A percentile compares a stretch with the other conserved stretches of the same genome.
Evolutionary conservation across 2,888 invertebrate genomes (phyloP).

Genomic region (Trissoscelio sp.): DNA sequence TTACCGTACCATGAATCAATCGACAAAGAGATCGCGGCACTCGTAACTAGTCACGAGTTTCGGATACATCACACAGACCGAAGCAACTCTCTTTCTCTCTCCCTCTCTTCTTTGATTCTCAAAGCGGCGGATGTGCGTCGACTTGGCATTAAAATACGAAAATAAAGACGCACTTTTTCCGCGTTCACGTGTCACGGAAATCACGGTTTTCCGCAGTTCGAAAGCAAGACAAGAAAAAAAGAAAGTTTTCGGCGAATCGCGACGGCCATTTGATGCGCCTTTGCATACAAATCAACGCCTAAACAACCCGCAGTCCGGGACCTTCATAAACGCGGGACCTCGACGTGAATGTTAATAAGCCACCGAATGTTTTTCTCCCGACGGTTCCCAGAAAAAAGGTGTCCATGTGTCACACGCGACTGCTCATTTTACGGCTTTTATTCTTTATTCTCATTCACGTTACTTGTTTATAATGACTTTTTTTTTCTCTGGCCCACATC

Average conservation of each 20-base stretch:
- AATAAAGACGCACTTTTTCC: slow-evolving; percentile 27
- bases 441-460: slow-evolving; percentile 1
- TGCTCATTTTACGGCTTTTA: slow-evolving; percentile 35
- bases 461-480: no score
- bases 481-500: slow-evolving; percentile 3
- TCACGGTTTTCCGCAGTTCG: slow-evolving; percentile 32
- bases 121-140: slow-evolving; percentile 53
- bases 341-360: slow-evolving; percentile 65
- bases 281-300: slow-evolving; percentile 66
- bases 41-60: slow-evolving; percentile 62
- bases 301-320: slow-evolving; percentile 45
- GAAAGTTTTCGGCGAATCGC: slow-evolving; percentile 8
- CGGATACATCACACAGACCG: slow-evolving; percentile 46
- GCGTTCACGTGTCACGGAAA: neutral
- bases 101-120: slow-evolving; percentile 30
- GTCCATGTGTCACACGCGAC: slow-evolving; percentile 56
- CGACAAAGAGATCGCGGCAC: slow-evolving; percentile 45
- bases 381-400: slow-evolving; percentile 61
- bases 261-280: slow-evolving; percentile 38
- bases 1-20: slow-evolving; percentile 58
- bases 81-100: slow-evolving; percentile 1
- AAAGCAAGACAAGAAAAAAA: neutral
- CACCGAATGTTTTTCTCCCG: slow-evolving; percentile 49
- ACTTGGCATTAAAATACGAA: slow-evolving; percentile 38
- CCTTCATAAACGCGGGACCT: slow-evolving; percentile 61